Evolutionary conservation across 2,888 invertebrate genomes (phyloP).

Genomic region (Amiota communis): DNA sequence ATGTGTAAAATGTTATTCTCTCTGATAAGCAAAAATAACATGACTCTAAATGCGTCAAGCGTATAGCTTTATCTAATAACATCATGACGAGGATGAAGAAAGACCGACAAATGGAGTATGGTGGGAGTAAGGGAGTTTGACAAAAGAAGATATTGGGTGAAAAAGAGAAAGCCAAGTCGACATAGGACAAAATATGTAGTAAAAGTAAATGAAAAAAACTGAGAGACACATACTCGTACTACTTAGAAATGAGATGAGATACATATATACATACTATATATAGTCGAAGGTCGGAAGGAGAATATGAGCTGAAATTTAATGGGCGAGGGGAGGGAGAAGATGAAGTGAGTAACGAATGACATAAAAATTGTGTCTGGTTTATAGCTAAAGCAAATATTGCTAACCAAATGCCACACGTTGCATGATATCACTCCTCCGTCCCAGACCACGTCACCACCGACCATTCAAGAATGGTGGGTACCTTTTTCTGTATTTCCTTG

Average conservation of each 20-base stretch:
- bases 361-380: constrained; percentile 28
- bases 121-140: too few species aligned
- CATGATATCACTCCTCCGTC: neutral
- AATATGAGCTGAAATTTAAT: neutral
- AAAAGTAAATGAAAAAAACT: neutral
- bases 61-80: too few species aligned
- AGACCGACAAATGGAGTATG: too few species aligned
- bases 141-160: too few species aligned
- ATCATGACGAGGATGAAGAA: too few species aligned
- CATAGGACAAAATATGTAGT: neutral
- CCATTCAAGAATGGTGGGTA: neutral
- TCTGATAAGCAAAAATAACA: too few species aligned
- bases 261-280: too few species aligned
- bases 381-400: constrained; percentile 7
- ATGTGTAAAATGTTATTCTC: too few species aligned
- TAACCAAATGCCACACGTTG: neutral
- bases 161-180: neutral
- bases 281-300: too few species aligned
- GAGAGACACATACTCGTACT: neutral
- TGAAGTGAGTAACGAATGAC: neutral
- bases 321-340: neutral
- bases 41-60: too few species aligned
- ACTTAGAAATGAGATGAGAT: too few species aligned
- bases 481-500: constrained; percentile 21
- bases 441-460: neutral